These are phyloP conservation scores for Xenops minutus DNA, from an alignment of 2,797 vertebrate species.

Conservation along the genomic window DNA sequence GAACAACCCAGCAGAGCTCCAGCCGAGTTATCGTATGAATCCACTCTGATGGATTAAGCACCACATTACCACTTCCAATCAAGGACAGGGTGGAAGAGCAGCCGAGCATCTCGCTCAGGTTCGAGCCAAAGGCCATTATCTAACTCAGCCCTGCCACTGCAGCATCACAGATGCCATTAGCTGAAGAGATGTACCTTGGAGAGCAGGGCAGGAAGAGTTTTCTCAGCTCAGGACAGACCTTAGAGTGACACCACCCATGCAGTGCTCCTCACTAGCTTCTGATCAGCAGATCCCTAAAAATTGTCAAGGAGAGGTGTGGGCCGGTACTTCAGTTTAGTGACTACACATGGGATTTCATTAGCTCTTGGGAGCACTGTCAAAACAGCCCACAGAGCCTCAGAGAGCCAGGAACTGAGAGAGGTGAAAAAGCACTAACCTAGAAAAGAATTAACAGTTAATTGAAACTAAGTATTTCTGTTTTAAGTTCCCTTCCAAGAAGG, in stretches of 20 bases:
- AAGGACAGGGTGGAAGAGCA: background rate
- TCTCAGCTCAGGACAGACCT: background rate
- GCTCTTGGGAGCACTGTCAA: background rate
- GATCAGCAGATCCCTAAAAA: background rate
- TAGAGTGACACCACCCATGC: background rate
- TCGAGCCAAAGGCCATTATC: background rate
- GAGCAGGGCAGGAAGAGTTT: background rate
- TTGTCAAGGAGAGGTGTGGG: background rate
- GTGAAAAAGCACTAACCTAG: background rate
- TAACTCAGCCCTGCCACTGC: background rate
- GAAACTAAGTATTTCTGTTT: background rate
- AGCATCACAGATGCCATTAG: background rate
- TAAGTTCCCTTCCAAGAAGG: background rate
- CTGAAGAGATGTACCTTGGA: background rate
- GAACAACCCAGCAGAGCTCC: background rate
- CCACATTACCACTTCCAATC: fast-evolving
- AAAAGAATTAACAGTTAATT: background rate
- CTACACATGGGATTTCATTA: background rate
- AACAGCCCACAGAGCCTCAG: background rate
- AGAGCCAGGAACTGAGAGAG: background rate
- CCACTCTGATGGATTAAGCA: background rate
- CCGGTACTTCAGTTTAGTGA: background rate
- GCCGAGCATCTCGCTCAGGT: background rate
- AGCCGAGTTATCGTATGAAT: fast-evolving
- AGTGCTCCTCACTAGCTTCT: background rate